A percentile compares a stretch with the other conserved stretches of the same genome.
Evolutionary conservation across 2,113 vertebrate species (phyloP).

Genomic region (Ancistrus triradiatus): DNA sequence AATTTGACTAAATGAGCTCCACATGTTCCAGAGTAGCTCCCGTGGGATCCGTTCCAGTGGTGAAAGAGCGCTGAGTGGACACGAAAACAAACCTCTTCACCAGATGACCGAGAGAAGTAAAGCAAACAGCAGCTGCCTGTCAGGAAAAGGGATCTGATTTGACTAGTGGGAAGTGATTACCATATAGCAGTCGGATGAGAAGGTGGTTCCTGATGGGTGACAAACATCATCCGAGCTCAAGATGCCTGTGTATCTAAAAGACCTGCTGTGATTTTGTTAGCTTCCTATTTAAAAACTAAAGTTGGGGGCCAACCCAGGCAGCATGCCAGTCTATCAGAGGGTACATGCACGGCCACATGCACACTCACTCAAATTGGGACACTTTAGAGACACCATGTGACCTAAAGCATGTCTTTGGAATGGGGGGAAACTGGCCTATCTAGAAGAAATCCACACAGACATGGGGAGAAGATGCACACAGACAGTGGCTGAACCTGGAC

Average conservation of each 20-base stretch:
- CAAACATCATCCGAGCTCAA: background rate
- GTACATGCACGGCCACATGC: no score
- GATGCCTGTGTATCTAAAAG: background rate
- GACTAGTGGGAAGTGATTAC: background rate
- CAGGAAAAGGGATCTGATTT: background rate
- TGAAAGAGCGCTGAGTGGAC: constrained; percentile 62
- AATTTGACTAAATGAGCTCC: constrained; percentile 64
- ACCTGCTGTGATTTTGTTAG: no score
- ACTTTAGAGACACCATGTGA: no score
- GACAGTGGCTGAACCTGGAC: no score
- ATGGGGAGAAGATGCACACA: no score
- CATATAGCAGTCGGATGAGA: background rate
- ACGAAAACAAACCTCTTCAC: constrained; percentile 58
- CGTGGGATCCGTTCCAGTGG: constrained; percentile 54
- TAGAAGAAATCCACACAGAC: no score
- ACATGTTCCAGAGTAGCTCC: constrained; percentile 61
- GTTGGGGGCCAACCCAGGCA: no score
- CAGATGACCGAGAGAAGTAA: constrained; percentile 42
- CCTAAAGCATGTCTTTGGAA: no score
- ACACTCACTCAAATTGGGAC: no score
- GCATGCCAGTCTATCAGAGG: no score
- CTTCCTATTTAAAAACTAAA: no score
- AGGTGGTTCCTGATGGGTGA: background rate
- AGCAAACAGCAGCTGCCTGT: background rate
- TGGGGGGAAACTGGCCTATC: no score